Evolutionary conservation across 2,888 invertebrate species (phyloP).

Genomic region (Cylloceria caligata): DNA sequence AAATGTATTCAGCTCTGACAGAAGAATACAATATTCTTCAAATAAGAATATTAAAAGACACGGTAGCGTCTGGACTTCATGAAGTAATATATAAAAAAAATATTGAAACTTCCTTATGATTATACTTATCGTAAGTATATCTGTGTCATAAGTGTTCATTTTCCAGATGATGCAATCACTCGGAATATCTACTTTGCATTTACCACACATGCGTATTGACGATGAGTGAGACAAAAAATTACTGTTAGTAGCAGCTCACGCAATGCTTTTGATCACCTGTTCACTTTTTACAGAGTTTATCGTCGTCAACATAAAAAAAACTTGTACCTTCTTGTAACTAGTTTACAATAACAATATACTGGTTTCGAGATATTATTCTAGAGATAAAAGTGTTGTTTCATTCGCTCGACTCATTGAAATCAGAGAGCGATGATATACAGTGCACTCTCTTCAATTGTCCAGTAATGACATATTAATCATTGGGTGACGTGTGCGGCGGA

Average conservation of each 20-base stretch:
- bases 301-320: neutral
- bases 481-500: neutral
- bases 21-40: too few relatives aligned
- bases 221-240: conserved; percentile 10
- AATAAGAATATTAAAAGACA: too few relatives aligned
- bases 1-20: too few relatives aligned
- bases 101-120: too few relatives aligned
- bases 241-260: neutral
- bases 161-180: neutral
- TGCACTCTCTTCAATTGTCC: neutral
- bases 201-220: neutral
- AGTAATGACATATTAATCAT: neutral
- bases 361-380: neutral
- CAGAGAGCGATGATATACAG: too few relatives aligned
- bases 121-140: too few relatives aligned
- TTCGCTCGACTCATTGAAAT: neutral
- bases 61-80: too few relatives aligned
- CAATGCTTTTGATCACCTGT: neutral
- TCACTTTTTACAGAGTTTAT: neutral
- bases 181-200: conserved; percentile 8
- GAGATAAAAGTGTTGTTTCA: neutral
- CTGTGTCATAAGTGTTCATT: too few relatives aligned
- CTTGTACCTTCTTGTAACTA: neutral
- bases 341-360: neutral
- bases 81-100: too few relatives aligned